phyloP scores from a whole-genome alignment of 2,888 invertebrate species.

The Eumerus sabulonum region DNA sequence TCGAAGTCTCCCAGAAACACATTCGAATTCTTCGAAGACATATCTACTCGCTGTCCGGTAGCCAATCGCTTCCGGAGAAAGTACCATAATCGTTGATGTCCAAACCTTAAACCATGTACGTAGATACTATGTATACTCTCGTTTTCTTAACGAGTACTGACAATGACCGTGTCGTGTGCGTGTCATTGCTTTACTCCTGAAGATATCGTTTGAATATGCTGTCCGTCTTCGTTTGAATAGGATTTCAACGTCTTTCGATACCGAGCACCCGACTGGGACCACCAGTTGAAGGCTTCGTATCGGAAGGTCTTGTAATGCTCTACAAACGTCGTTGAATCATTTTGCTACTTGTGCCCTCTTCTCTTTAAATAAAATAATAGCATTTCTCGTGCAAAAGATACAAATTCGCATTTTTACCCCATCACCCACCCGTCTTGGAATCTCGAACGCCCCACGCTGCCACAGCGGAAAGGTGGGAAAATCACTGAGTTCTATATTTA shows the following conservation, averaged over 20 bases:
- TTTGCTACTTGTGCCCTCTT: slow-evolving; percentile 14
- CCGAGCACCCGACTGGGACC: slow-evolving; percentile 32
- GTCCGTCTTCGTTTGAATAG: neutral
- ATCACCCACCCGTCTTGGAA: no score
- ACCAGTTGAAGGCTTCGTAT: slow-evolving; percentile 23
- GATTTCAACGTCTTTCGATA: slow-evolving; percentile 46
- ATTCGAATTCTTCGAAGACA: slow-evolving; percentile 76
- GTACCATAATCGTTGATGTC: slow-evolving; percentile 1
- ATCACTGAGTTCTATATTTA: slow-evolving; percentile 56
- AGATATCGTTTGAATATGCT: neutral
- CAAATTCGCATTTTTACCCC: slow-evolving; percentile 22
- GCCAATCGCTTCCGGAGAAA: slow-evolving; percentile 3
- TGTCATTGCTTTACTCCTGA: neutral
- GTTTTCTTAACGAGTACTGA: no score
- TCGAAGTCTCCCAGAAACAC: slow-evolving; percentile 78
- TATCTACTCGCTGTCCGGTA: slow-evolving; percentile 73
- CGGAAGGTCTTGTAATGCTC: slow-evolving; percentile 26
- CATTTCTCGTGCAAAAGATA: slow-evolving; percentile 28
- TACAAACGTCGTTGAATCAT: slow-evolving; percentile 15
- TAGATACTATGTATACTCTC: no score
- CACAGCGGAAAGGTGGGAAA: slow-evolving; percentile 47
- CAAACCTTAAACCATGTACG: no score
- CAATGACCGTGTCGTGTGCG: no score
- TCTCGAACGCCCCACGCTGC: slow-evolving; percentile 8
- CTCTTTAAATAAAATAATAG: slow-evolving; percentile 39